Conservation (phyloP, 1,140 invertebrate species). For the Lamellibrachia luymesi region DNA sequence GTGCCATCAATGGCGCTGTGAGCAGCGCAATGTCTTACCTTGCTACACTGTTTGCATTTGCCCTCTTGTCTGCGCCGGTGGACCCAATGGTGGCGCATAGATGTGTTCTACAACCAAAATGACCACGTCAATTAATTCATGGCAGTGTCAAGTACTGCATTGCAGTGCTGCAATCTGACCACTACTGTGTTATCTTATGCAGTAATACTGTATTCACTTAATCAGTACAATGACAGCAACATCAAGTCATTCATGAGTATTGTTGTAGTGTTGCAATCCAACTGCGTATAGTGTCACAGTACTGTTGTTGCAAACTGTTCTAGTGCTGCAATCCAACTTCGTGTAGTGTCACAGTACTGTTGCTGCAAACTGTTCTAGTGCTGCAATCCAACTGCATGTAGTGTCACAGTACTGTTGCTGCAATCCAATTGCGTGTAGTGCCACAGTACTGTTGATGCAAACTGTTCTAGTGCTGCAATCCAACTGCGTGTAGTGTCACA, state of each 20-base stretch:
- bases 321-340: neutral
- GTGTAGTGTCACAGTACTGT: neutral
- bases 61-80: constrained; percentile 87
- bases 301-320: neutral
- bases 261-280: neutral
- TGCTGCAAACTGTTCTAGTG: neutral
- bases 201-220: neutral
- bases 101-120: constrained; percentile 63
- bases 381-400: neutral
- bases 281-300: neutral
- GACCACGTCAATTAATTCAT: neutral
- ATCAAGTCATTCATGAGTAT: neutral
- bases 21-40: constrained; percentile 61
- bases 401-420: neutral
- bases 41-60: constrained; percentile 88
- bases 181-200: neutral
- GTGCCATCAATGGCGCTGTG: neutral
- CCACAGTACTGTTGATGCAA: no score
- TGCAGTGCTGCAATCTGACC: neutral
- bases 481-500: no score
- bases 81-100: constrained; percentile 93
- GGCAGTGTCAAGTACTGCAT: neutral
- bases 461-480: no score
- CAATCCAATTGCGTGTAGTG: neutral
- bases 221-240: neutral